Conservation (phyloP, 1,140 invertebrate genomes). For the Cephus cinctus region DNA sequence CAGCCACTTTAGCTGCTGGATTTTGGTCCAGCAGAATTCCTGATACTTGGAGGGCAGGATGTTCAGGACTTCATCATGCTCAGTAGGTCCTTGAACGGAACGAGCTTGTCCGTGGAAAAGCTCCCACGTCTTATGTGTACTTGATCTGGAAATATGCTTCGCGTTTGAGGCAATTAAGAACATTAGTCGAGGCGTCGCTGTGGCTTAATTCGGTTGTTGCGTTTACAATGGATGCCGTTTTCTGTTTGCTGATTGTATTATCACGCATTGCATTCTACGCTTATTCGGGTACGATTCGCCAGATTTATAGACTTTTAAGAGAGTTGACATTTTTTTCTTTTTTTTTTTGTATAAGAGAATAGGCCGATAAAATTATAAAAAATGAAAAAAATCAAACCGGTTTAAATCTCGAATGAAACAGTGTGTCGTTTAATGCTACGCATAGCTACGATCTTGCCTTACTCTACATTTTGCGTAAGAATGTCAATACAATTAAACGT, state of each 20-base stretch:
- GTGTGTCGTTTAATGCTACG: no score
- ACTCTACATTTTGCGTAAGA: no score
- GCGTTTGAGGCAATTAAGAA: constrained; percentile 46
- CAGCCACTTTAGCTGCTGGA: constrained; percentile 6
- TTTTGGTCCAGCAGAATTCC: constrained; percentile 17
- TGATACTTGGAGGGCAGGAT: constrained; percentile 23
- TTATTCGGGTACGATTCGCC: no score
- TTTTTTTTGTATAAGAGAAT: no score
- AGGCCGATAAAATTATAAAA: neutral
- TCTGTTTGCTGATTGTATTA: no score
- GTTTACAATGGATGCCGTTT: no score
- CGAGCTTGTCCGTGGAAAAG: neutral
- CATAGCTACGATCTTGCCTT: no score
- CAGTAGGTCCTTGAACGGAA: constrained; percentile 19
- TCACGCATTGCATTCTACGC: no score
- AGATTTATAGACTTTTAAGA: no score
- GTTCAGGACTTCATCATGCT: constrained; percentile 25
- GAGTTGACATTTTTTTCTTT: no score
- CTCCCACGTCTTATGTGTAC: constrained; percentile 20
- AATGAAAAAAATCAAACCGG: neutral
- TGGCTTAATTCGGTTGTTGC: constrained; percentile 23
- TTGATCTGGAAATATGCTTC: constrained; percentile 47
- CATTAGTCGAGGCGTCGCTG: constrained; percentile 27
- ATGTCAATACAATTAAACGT: no score
- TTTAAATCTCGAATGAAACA: no score